Base-by-base conservation (phyloP, 2,113 vertebrate genomes). In the Raja brachyura region DNA sequence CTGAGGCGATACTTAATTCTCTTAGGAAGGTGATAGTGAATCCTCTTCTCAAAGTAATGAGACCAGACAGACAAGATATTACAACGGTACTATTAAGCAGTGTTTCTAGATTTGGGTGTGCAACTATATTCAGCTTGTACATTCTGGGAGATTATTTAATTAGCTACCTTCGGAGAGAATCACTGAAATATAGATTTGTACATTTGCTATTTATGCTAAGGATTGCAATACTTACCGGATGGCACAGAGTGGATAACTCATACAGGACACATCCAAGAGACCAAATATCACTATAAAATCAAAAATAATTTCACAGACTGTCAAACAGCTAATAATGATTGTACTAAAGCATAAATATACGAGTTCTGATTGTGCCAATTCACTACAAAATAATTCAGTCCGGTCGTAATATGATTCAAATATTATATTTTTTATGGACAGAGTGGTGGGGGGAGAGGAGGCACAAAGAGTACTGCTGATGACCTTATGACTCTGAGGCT, bases 181-280 rank as follows among this genome's bases (percentile, higher is more conserved):
- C 20, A 83, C 39, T 4, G 3, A 22, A 83, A 25, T 22, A 18
- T n/a, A n/a, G 59, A 59, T 9, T 22, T 48, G 14, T 48, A 54
- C 33, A 5, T 13, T 66, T 88, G 56, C 28, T 66, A 14, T 70
- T 70, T 39, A 0, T 4, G 39, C 6, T 90, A 31, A 90, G 0
- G 22, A 39, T 90, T 70, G 85, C 48, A 14, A 70, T 95, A 96
- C 97, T 98, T 96, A 99, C 98, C 93, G 98, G 97, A 95, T 97
- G 97, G 93, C 94, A 98, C 81, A 98, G 95, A 61, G 97, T 95
- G 94, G 97, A 98, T 39, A 99, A 96, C 93, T 98, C 98, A 94
- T 99, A 98, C 39, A 98, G 96, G 94, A 98, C 96, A 93, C 98
- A 98, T 88, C 97, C 98, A 95, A 99, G 96, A 95, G 97, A 98